These are phyloP conservation scores for Rhizoglyphus robini DNA, from an alignment of 1,140 invertebrate species.

Conservation along the genomic window DNA sequence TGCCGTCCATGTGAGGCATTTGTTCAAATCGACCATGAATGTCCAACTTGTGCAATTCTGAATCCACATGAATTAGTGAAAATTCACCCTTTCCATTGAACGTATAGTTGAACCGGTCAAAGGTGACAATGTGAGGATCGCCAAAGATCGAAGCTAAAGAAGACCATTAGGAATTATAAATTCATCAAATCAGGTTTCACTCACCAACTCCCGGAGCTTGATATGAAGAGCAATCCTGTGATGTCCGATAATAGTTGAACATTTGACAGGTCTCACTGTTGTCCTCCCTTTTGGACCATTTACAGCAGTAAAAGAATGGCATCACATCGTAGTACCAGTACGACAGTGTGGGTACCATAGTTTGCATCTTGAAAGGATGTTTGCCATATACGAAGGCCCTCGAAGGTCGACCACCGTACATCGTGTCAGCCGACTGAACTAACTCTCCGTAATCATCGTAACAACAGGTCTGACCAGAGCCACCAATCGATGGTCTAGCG, in stretches of 20 bases:
- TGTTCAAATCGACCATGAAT: constrained; percentile 79
- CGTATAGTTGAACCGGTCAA: constrained; percentile 73
- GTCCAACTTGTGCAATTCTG: constrained; percentile 54
- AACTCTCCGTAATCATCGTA: constrained; percentile 80
- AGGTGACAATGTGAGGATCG: constrained; percentile 85
- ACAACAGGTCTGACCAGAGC: constrained; percentile 89
- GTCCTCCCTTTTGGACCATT: constrained; percentile 73
- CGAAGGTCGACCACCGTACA: constrained; percentile 77
- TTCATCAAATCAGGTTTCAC: no score
- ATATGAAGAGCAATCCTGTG: constrained; percentile 87
- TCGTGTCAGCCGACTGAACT: constrained; percentile 83
- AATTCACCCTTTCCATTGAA: constrained; percentile 94
- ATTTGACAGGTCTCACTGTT: constrained; percentile 82
- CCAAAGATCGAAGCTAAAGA: constrained; percentile 56
- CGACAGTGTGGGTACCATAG: constrained; percentile 60
- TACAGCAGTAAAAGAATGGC: constrained; percentile 82
- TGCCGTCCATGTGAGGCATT: constrained; percentile 49
- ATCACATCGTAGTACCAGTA: constrained; percentile 88
- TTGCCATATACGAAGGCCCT: constrained; percentile 41
- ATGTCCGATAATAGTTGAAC: constrained; percentile 71
- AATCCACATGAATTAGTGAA: constrained; percentile 60
- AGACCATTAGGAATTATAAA: no score
- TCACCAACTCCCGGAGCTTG: constrained; percentile 72
- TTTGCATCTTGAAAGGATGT: constrained; percentile 26
- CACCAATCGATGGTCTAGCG: constrained; percentile 72